Evolutionary conservation across 2,113 vertebrate species (phyloP).

Genomic region (Chionodraco myersi): DNA sequence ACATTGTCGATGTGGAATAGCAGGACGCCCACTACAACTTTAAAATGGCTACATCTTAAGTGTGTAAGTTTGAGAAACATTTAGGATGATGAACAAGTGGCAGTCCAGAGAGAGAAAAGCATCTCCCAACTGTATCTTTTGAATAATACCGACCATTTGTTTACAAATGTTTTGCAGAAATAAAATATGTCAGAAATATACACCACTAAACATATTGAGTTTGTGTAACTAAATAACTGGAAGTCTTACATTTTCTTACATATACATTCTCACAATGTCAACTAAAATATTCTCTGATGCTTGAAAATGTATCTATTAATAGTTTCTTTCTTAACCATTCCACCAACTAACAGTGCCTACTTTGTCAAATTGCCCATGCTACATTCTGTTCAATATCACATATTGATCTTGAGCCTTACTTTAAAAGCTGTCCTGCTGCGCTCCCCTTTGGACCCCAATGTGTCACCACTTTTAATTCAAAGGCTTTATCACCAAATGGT

Average conservation of each 20-base stretch:
- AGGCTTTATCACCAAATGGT: background rate
- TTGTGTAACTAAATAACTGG: background rate
- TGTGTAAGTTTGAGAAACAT: background rate
- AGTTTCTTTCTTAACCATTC: background rate
- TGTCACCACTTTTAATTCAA: slow-evolving; percentile 23
- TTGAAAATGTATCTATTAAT: background rate
- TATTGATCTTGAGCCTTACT: slow-evolving; percentile 14
- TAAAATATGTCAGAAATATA: background rate
- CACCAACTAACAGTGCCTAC: background rate
- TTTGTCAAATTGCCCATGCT: background rate
- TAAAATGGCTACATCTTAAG: background rate
- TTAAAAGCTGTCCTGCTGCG: slow-evolving; percentile 35
- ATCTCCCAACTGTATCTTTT: background rate
- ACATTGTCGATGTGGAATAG: background rate
- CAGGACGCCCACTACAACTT: background rate
- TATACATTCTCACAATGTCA: background rate
- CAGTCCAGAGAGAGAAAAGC: background rate
- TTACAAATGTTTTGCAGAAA: background rate
- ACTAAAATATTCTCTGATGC: background rate
- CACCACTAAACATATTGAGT: background rate
- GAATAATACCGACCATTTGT: background rate
- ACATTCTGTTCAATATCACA: background rate
- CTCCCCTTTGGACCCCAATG: slow-evolving; percentile 17
- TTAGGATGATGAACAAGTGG: background rate
- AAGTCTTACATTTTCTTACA: background rate